Conservation (phyloP, 1,140 invertebrate species). For the Colletes latitarsis region DNA sequence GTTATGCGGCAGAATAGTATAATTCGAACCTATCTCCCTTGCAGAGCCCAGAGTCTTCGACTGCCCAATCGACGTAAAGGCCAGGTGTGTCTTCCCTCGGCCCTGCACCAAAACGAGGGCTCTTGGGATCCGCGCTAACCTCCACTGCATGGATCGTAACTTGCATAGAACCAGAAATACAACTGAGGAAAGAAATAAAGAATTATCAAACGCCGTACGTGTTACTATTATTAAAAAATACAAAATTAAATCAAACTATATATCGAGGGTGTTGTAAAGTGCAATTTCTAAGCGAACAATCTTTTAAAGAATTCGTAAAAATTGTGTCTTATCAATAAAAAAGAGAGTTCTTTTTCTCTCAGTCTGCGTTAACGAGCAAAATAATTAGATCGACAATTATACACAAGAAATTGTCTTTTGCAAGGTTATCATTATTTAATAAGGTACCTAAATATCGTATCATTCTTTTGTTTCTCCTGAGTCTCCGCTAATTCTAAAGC, state of each 20-base stretch:
- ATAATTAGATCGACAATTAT: no score
- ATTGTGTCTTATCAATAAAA: no score
- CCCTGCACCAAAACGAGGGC: conserved; percentile 84
- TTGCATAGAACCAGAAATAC: conserved; percentile 79
- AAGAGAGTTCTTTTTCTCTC: no score
- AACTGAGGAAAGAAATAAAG: conserved; percentile 73
- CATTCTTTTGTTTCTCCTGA: conserved; percentile 77
- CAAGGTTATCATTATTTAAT: background rate
- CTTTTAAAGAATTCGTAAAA: no score
- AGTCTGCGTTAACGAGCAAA: no score
- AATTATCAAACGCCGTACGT: background rate
- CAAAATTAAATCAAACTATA: background rate
- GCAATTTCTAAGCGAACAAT: no score
- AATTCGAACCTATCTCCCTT: conserved; percentile 87
- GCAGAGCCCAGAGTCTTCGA: conserved; percentile 87
- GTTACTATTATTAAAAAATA: background rate
- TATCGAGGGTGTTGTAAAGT: no score
- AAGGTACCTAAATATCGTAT: conserved; percentile 85
- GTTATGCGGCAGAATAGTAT: conserved; percentile 9
- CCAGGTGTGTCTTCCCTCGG: conserved; percentile 83
- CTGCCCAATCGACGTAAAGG: conserved; percentile 88
- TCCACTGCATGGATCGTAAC: conserved; percentile 85
- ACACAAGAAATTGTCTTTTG: background rate
- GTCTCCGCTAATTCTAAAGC: conserved; percentile 88
- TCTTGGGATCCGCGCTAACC: conserved; percentile 85